A percentile compares a stretch with the other conserved stretches of the same genome.
Evolutionary conservation across 1,140 invertebrate species (phyloP).

Genomic region (Probaryconus sp.): DNA sequence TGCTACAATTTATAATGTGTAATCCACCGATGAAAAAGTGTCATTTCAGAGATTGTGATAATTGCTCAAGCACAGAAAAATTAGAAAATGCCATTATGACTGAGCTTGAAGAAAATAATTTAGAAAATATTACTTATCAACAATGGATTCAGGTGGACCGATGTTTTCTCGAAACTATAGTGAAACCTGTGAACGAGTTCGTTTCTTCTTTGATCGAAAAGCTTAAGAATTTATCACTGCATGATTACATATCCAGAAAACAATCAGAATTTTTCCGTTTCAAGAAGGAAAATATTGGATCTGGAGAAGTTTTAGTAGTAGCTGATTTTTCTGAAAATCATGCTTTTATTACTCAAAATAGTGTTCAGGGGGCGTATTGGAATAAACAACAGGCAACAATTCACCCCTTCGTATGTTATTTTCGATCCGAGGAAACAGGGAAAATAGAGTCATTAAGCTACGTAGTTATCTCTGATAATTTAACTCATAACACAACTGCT

Average conservation of each 20-base stretch:
- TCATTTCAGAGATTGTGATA: slow-evolving; percentile 1
- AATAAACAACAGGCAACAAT: slow-evolving; percentile 58
- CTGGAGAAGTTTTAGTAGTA: slow-evolving; percentile 24
- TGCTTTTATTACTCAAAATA: slow-evolving; percentile 58
- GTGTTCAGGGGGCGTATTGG: too few species aligned
- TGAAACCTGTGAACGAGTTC: slow-evolving; percentile 7
- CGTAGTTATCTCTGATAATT: slow-evolving; percentile 25
- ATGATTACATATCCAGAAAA: slow-evolving; percentile 51
- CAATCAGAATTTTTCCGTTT: slow-evolving; percentile 31
- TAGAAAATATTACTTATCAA: slow-evolving; percentile 4
- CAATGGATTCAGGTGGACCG: slow-evolving; percentile 1
- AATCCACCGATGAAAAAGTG: background rate
- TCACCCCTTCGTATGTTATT: slow-evolving; percentile 55
- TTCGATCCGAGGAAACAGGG: slow-evolving; percentile 1
- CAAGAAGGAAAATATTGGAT: slow-evolving; percentile 22
- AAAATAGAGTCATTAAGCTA: slow-evolving; percentile 2
- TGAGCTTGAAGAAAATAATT: background rate
- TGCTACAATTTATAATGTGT: background rate
- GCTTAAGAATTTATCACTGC: slow-evolving; percentile 2
- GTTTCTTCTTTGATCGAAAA: background rate
- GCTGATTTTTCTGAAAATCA: slow-evolving; percentile 67
- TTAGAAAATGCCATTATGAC: background rate
- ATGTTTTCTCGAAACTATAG: background rate
- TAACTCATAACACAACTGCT: slow-evolving; percentile 25
- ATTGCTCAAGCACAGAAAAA: background rate